Evolutionary conservation across 2,888 invertebrate genomes (phyloP).

Genomic region (Scrobipalpa costella): DNA sequence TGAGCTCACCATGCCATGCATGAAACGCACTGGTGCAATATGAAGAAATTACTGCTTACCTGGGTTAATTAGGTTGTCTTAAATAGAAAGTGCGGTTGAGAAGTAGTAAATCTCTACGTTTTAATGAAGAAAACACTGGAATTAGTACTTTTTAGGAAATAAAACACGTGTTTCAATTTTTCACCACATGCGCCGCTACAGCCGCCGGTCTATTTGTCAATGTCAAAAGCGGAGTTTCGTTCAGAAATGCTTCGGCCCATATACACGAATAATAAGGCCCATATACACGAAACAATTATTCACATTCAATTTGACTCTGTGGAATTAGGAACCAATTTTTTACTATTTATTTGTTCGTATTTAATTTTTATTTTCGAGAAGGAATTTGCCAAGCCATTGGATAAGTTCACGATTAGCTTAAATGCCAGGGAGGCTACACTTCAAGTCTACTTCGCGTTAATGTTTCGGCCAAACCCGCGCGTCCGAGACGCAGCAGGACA

Average conservation of each 20-base stretch:
- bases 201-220: neutral
- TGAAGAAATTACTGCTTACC: neutral
- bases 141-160: slow-evolving; percentile 20
- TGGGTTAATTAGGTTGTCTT: neutral
- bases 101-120: neutral
- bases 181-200: slow-evolving; percentile 44
- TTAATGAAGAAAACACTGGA: neutral
- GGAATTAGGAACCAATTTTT: too few species aligned
- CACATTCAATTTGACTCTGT: neutral
- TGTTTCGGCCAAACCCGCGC: too few species aligned
- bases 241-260: neutral
- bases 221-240: neutral
- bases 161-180: slow-evolving; percentile 52
- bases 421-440: too few species aligned
- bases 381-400: neutral
- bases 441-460: too few species aligned
- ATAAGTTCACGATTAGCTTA: too few species aligned
- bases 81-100: neutral
- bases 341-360: neutral
- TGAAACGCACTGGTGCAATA: neutral
- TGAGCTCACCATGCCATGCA: neutral
- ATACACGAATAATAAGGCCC: neutral
- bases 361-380: neutral
- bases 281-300: neutral
- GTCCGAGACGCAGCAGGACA: too few species aligned